phyloP scores from a whole-genome alignment of 2,888 invertebrate genomes.

The Sepioteuthis lessoniana region DNA sequence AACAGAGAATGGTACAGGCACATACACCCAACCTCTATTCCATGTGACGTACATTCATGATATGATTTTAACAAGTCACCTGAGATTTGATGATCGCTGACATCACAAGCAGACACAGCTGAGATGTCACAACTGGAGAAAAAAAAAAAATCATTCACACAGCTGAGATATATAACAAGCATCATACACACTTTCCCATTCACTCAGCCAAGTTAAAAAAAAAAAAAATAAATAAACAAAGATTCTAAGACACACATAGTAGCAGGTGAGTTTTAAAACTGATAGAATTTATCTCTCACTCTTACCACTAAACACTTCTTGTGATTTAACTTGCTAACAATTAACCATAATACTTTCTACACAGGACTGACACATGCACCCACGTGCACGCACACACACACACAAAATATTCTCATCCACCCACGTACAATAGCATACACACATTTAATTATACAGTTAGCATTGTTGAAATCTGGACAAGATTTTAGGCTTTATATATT shows the following conservation, averaged over 20 bases:
- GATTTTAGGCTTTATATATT: neutral
- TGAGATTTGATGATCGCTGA: neutral
- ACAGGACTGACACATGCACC: too few relatives aligned
- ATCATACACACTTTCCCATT: neutral
- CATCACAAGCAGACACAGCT: conserved; percentile 16
- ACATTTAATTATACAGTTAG: neutral
- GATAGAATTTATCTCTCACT: neutral
- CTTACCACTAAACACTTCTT: neutral
- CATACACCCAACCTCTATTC: conserved; percentile 33
- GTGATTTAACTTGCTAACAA: conserved; percentile 6
- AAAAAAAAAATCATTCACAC: neutral
- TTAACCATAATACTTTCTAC: neutral
- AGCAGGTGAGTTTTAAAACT: neutral
- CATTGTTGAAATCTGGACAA: neutral
- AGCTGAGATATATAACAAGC: too few relatives aligned
- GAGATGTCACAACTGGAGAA: neutral
- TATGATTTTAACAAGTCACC: conserved; percentile 33
- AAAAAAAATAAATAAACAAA: neutral
- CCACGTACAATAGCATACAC: neutral
- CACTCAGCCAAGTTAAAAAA: neutral
- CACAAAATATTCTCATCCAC: neutral
- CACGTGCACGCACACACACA: too few relatives aligned
- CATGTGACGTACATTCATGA: conserved; percentile 33
- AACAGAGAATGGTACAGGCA: neutral
- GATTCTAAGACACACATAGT: neutral